These are phyloP conservation scores for Gila robusta DNA, from an alignment of 2,797 vertebrate genomes.

Conservation along the genomic window DNA sequence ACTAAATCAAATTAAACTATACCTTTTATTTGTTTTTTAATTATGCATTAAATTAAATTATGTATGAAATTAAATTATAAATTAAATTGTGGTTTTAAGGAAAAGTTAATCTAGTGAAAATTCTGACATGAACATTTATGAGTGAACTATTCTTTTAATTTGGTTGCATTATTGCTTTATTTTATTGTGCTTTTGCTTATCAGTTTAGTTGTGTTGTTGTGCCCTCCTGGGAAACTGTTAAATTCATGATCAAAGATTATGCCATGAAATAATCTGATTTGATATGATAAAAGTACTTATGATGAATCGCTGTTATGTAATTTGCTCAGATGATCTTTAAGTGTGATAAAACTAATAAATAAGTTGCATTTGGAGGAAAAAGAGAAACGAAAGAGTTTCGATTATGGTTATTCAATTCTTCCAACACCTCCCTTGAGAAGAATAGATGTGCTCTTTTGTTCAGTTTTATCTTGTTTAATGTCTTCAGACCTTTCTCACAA, in stretches of 20 bases:
- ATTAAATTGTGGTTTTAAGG: background rate
- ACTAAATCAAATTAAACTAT: background rate
- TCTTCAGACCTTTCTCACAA: constrained; percentile 44
- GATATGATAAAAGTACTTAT: background rate
- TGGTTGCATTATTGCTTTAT: background rate
- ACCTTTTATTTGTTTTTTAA: background rate
- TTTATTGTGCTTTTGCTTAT: background rate
- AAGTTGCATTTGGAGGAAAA: background rate
- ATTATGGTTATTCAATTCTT: background rate
- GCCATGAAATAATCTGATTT: background rate
- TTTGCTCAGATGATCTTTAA: background rate
- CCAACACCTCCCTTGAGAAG: background rate
- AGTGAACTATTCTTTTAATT: constrained; percentile 10
- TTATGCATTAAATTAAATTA: background rate
- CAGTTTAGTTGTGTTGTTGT: background rate
- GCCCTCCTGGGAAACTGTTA: background rate
- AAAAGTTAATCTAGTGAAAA: background rate
- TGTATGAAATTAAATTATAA: background rate
- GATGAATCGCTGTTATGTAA: background rate
- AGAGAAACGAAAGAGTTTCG: background rate
- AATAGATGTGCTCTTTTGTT: constrained; percentile 12
- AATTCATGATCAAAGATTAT: background rate
- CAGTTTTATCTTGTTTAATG: constrained; percentile 35
- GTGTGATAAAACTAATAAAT: background rate
- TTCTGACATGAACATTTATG: background rate